Evolutionary conservation across 1,140 invertebrate species (phyloP).

Genomic region (Sycophila sp.): DNA sequence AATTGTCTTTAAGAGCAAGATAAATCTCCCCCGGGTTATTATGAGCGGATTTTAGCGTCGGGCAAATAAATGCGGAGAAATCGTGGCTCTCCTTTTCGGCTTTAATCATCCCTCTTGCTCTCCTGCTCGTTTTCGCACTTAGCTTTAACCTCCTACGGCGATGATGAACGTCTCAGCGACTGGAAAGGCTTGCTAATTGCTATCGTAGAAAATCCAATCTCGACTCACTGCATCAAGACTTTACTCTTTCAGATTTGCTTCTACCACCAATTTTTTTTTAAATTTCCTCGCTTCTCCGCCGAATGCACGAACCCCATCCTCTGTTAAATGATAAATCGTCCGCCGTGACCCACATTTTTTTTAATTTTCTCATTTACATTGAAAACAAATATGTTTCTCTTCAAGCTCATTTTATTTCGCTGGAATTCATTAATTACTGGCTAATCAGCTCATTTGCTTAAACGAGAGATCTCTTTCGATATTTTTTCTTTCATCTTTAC

Average conservation of each 20-base stretch:
- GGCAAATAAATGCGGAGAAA: not conserved
- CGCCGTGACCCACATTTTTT: no score
- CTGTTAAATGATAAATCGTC: not conserved
- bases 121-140: not conserved
- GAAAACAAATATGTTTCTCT: no score
- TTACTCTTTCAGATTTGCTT: not conserved
- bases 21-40: no score
- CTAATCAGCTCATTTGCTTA: no score
- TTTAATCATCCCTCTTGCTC: not conserved
- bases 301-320: no score
- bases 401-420: no score
- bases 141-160: not conserved
- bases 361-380: no score
- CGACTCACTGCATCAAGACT: not conserved
- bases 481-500: no score
- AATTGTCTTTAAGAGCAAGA: no score
- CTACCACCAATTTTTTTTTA: not conserved
- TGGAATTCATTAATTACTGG: no score
- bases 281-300: no score
- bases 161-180: not conserved
- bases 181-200: slow-evolving; percentile 17
- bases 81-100: not conserved
- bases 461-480: no score
- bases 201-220: slow-evolving; percentile 8
- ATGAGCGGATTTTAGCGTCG: not conserved